These are phyloP conservation scores for Pollicipes pollicipes DNA, from an alignment of 1,140 invertebrate species.

Conservation along the genomic window DNA sequence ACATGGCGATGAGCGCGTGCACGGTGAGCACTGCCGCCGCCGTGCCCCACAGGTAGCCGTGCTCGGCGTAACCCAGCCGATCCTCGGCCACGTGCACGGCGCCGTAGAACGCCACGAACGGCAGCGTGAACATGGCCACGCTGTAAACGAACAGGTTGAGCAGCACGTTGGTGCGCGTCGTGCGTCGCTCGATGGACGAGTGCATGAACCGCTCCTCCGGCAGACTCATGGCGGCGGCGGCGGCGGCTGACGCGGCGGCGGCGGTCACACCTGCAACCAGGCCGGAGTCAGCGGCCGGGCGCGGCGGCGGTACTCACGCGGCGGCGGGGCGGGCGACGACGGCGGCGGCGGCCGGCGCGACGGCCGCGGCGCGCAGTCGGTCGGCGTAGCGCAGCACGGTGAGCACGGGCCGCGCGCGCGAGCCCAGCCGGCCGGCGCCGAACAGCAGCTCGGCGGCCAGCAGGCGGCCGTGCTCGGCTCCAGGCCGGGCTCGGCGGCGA, in stretches of 20 bases:
- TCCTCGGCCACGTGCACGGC: constrained; percentile 39
- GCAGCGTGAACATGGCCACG: constrained; percentile 60
- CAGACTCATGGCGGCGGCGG: no score
- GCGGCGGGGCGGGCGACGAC: no score
- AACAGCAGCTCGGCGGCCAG: neutral
- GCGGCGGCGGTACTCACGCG: neutral
- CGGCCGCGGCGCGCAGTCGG: neutral
- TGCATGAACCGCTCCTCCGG: neutral
- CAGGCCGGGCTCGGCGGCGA: neutral
- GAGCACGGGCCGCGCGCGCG: neutral
- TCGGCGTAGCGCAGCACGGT: neutral
- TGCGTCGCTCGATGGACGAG: neutral
- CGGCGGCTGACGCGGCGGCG: no score
- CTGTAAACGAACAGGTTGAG: constrained; percentile 47
- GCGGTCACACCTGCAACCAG: neutral
- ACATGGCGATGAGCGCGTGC: constrained; percentile 53
- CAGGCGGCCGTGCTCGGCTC: neutral
- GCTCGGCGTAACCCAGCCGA: constrained; percentile 30
- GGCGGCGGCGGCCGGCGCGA: no score
- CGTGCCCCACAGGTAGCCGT: constrained; percentile 44
- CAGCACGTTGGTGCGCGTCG: neutral
- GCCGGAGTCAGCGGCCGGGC: no score
- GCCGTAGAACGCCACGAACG: constrained; percentile 53
- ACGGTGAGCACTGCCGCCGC: constrained; percentile 51
- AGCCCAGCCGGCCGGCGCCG: neutral